phyloP scores from a whole-genome alignment of 1,140 invertebrate species.

The Caenorhabditis elegans region WBcel235 BX284606.5:7457001-7457500 shows the following conservation, averaged over 20 bases:
- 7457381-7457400: not conserved
- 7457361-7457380: not conserved
- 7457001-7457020: constrained; percentile 21
- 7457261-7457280: not conserved
- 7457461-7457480: not conserved
- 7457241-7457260: not conserved
- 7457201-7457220: not conserved
- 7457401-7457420: not conserved
- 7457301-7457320: not conserved
- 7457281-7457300: not conserved
- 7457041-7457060: constrained; percentile 17
- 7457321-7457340: not conserved
- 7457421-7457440: constrained; percentile 23
- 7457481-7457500: not conserved
- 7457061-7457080: not conserved
- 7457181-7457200: not conserved
- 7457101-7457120: not conserved
- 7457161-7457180: not conserved
- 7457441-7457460: constrained; percentile 27
- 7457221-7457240: not conserved
- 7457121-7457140: not conserved
- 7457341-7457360: constrained; percentile 23
- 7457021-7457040: constrained; percentile 29
- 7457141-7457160: not conserved
- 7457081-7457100: constrained; percentile 4